Evolutionary conservation across 2,797 vertebrate species (phyloP).

Genomic region (Meda fulgida): DNA sequence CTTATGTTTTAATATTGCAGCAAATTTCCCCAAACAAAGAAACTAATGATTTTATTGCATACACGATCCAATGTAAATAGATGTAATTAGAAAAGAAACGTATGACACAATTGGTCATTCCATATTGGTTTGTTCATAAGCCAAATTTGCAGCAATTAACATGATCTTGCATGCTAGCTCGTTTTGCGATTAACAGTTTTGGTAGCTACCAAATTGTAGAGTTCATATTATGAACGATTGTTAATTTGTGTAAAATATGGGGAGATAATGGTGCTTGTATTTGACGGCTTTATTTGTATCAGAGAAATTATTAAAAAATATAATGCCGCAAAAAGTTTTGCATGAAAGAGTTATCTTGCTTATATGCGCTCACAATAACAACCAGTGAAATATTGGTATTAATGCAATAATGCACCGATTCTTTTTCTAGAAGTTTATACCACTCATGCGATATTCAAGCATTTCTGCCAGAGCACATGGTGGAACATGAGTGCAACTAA

Average conservation of each 20-base stretch:
- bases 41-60: not conserved
- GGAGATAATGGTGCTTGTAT: not conserved
- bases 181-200: not conserved
- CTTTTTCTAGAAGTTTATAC: not conserved
- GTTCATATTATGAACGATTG: not conserved
- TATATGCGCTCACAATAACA: not conserved
- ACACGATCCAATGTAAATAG: not conserved
- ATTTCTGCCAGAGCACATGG: slow-evolving; percentile 74
- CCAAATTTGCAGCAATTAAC: not conserved
- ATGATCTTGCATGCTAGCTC: not conserved
- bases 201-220: no score
- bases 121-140: not conserved
- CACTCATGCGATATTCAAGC: slow-evolving; percentile 26
- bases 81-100: not conserved
- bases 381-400: not conserved
- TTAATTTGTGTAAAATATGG: not conserved
- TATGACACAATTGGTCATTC: not conserved
- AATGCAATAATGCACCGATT: not conserved
- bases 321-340: not conserved
- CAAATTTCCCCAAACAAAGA: slow-evolving; percentile 16
- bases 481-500: slow-evolving; percentile 65
- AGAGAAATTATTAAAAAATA: not conserved
- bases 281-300: not conserved
- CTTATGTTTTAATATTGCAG: slow-evolving; percentile 7
- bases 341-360: not conserved